These are phyloP conservation scores for Diploptera punctata DNA, from an alignment of 2,888 invertebrate genomes.

Conservation along the genomic window DNA sequence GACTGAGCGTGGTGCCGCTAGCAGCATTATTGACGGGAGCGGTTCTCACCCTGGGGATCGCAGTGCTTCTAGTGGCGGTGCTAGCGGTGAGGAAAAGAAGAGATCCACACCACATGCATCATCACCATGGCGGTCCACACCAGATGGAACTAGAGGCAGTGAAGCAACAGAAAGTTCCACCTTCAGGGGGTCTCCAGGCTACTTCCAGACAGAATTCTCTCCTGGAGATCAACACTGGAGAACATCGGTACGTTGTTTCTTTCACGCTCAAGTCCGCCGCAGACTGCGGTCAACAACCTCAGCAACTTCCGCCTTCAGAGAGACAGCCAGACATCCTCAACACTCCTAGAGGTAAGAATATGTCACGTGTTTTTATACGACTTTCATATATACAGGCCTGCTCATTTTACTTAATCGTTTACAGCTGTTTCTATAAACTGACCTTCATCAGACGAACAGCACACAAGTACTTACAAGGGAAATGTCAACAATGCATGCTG, in stretches of 20 bases:
- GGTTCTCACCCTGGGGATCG: conserved; percentile 68
- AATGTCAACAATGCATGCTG: too few relatives aligned
- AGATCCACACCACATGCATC: conserved; percentile 52
- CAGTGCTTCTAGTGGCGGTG: conserved; percentile 67
- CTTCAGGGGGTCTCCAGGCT: conserved; percentile 20
- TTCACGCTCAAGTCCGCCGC: conserved; percentile 75
- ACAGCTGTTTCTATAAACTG: too few relatives aligned
- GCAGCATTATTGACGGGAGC: conserved; percentile 72
- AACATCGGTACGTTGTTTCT: conserved; percentile 83
- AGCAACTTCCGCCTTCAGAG: conserved; percentile 48
- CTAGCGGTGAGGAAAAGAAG: conserved; percentile 68
- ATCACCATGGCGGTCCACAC: conserved; percentile 41
- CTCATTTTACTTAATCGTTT: too few relatives aligned
- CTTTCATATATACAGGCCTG: too few relatives aligned
- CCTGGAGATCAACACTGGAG: conserved; percentile 77
- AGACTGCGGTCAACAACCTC: conserved; percentile 32
- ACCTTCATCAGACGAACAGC: too few relatives aligned
- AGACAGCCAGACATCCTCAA: conserved; percentile 80
- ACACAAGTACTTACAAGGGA: too few relatives aligned
- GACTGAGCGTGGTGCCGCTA: conserved; percentile 72
- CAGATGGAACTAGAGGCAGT: conserved; percentile 52
- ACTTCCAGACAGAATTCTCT: conserved; percentile 59
- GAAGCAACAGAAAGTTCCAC: conserved; percentile 60
- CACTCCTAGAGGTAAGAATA: conserved; percentile 67
- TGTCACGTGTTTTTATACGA: too few relatives aligned